These are phyloP conservation scores for Acanthosepion pharaonis DNA, from an alignment of 2,888 invertebrate species.

Conservation along the genomic window DNA sequence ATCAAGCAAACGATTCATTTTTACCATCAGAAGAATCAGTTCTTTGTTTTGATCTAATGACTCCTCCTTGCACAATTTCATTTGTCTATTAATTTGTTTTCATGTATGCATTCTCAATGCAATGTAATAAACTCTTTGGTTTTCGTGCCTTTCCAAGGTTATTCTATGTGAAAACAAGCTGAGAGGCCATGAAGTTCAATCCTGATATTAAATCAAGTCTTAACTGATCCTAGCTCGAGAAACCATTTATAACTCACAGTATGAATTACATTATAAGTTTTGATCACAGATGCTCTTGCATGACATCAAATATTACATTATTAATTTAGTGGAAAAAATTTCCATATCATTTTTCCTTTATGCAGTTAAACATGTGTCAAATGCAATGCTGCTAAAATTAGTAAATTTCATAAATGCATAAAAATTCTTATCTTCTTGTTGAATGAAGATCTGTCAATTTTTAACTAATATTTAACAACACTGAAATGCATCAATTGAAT, in stretches of 20 bases:
- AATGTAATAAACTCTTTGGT: conserved; percentile 6
- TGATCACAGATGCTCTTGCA: not conserved
- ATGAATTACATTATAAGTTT: not conserved
- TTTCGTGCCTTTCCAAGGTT: not conserved
- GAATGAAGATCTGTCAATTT: too few species aligned
- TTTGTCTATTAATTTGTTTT: not conserved
- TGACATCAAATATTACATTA: not conserved
- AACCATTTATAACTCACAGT: not conserved
- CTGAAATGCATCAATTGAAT: too few species aligned
- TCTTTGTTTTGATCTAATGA: not conserved
- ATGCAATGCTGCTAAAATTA: too few species aligned
- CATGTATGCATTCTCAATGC: not conserved
- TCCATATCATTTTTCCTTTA: not conserved
- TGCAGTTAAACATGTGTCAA: too few species aligned
- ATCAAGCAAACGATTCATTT: not conserved
- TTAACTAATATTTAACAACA: too few species aligned
- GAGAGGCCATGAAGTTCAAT: not conserved
- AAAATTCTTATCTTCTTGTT: too few species aligned
- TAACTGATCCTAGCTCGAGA: not conserved
- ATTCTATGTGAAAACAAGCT: not conserved
- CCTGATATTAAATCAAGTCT: conserved; percentile 1
- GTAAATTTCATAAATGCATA: too few species aligned
- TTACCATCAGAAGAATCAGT: not conserved
- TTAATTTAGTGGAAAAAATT: not conserved
- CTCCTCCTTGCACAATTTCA: not conserved